A percentile compares a stretch with the other conserved stretches of the same genome.
Evolutionary conservation across 2,797 vertebrate species (phyloP).

Genomic region (Carduelis carduelis): DNA sequence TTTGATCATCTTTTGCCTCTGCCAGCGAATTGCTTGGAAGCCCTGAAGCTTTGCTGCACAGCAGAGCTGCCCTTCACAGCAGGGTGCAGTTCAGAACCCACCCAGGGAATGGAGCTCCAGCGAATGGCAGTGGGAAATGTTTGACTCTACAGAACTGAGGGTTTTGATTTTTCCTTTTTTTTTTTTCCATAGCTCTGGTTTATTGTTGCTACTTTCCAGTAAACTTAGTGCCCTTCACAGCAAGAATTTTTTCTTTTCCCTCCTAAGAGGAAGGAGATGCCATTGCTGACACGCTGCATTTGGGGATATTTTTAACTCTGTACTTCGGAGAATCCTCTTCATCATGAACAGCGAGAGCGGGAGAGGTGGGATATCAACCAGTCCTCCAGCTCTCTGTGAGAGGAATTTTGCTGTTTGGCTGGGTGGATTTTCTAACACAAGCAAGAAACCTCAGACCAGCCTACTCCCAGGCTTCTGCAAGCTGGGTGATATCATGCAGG

Average conservation of each 20-base stretch:
- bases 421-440: not conserved
- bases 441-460: not conserved
- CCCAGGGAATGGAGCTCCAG: not conserved
- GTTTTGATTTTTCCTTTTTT: not conserved
- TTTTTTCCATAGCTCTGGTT: not conserved
- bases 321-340: not conserved
- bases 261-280: not conserved
- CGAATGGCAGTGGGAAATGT: not conserved
- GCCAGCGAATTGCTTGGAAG: not conserved
- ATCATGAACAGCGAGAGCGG: fast-evolving
- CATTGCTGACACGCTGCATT: fast-evolving
- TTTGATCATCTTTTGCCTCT: not conserved
- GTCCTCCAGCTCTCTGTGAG: not conserved
- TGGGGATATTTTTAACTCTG: not conserved
- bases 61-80: not conserved
- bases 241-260: not conserved
- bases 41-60: not conserved
- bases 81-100: not conserved
- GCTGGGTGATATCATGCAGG: constrained; percentile 40
- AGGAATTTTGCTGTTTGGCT: not conserved
- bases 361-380: not conserved
- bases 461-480: not conserved
- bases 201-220: not conserved
- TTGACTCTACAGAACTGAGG: not conserved
- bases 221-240: not conserved